phyloP scores from a whole-genome alignment of 2,888 invertebrate genomes.

The Tenthredo amoena region DNA sequence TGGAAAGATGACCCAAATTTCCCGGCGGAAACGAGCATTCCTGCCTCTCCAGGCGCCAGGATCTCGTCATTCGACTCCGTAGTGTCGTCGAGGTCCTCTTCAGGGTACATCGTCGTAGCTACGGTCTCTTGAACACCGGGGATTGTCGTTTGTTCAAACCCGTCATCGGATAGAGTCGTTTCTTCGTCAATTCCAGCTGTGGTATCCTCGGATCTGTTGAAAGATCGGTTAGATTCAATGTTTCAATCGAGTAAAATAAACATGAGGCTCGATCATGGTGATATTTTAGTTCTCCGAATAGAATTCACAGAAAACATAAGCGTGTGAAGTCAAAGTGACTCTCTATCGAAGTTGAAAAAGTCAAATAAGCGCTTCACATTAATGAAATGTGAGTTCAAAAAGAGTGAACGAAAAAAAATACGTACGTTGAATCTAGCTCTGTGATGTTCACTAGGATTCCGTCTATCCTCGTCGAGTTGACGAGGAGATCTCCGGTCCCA shows the following conservation, averaged over 20 bases:
- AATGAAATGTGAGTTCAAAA: background rate
- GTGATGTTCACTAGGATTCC: background rate
- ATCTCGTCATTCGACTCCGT: constrained; percentile 65
- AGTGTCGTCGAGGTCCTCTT: constrained; percentile 67
- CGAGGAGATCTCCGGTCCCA: constrained; percentile 47
- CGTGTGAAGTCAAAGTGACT: background rate
- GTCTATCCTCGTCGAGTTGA: constrained; percentile 55
- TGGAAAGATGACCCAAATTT: constrained; percentile 50
- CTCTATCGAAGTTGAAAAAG: background rate
- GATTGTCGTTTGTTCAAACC: constrained; percentile 47
- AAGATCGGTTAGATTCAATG: background rate
- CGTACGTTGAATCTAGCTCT: constrained; percentile 5
- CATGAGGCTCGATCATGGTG: background rate
- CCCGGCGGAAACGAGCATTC: constrained; percentile 65
- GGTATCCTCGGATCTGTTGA: constrained; percentile 19
- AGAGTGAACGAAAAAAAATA: background rate
- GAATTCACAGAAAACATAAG: background rate
- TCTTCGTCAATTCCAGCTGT: background rate
- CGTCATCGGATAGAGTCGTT: constrained; percentile 53
- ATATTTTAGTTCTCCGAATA: background rate
- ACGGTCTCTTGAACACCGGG: background rate
- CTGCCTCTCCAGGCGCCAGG: constrained; percentile 71
- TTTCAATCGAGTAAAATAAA: background rate
- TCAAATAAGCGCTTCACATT: background rate
- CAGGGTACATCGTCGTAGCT: constrained; percentile 57